phyloP scores from a whole-genome alignment of 37 sponge, comb jelly and placozoan species.

The Spongilla lacustris region DNA sequence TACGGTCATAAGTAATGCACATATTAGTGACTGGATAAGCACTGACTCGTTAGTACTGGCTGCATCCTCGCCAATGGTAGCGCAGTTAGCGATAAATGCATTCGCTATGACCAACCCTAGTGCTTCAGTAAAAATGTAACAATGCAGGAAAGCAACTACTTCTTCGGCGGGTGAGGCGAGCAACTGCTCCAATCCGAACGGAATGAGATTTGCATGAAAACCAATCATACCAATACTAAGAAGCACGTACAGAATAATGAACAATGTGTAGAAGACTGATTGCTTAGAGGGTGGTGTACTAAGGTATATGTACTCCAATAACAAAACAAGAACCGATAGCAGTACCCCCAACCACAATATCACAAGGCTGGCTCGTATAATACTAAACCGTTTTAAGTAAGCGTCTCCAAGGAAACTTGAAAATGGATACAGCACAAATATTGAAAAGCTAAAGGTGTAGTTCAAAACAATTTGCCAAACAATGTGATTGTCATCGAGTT shows the following conservation, averaged over 20 bases:
- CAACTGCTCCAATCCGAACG: background rate
- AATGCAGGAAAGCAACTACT: background rate
- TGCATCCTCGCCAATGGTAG: too few species aligned
- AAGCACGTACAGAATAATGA: background rate
- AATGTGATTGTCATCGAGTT: too few species aligned
- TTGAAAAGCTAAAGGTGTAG: background rate
- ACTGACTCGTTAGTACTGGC: too few species aligned
- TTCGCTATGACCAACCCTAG: background rate
- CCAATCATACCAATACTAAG: background rate
- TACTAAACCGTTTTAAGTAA: background rate
- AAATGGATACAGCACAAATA: background rate
- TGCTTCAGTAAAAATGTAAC: background rate
- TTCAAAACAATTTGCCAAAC: background rate
- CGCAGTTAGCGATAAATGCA: background rate
- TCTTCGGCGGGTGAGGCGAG: background rate
- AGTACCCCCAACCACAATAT: background rate
- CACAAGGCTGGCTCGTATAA: background rate
- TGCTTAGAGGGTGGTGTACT: background rate
- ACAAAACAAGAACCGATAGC: background rate
- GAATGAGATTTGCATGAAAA: background rate
- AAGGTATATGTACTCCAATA: background rate
- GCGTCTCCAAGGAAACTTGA: background rate
- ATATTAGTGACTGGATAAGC: too few species aligned
- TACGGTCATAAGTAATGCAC: too few species aligned
- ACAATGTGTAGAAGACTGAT: too few species aligned